These are phyloP conservation scores for Sphaerophoria rueppellii DNA, from an alignment of 2,888 invertebrate species.

Conservation along the genomic window DNA sequence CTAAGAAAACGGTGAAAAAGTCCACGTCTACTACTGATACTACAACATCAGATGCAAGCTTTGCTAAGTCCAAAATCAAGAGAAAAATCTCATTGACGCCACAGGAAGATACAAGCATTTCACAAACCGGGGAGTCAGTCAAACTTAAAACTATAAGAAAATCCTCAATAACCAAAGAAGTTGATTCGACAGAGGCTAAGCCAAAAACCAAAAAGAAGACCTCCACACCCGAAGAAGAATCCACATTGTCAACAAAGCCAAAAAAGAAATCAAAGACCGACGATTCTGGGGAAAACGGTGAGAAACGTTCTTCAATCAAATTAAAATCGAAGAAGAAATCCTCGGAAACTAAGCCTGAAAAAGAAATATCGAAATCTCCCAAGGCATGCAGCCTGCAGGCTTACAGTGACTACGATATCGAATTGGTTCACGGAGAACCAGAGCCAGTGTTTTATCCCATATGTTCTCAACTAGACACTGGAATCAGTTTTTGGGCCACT, in stretches of 20 bases:
- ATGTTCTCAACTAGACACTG: constrained; percentile 5
- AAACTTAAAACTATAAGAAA: constrained; percentile 27
- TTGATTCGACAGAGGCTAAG: constrained; percentile 11
- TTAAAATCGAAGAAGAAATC: constrained; percentile 2
- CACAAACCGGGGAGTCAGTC: not conserved
- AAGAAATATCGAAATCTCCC: not conserved
- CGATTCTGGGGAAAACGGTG: not conserved
- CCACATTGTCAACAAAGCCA: not conserved
- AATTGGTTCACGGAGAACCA: constrained; percentile 41
- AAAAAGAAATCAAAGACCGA: constrained; percentile 17
- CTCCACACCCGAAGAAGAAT: not conserved
- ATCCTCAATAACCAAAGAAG: not conserved
- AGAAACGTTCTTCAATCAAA: constrained; percentile 14
- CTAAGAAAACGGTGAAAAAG: constrained; percentile 29
- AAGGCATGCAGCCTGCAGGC: constrained; percentile 17
- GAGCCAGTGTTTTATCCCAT: constrained; percentile 30
- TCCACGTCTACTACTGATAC: not conserved
- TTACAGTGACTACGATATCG: constrained; percentile 42
- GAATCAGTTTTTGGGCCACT: constrained; percentile 51
- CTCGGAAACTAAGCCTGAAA: not conserved
- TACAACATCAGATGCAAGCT: not conserved
- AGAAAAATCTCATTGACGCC: too few species aligned
- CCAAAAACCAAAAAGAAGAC: constrained; percentile 16
- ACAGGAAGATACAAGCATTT: too few species aligned
- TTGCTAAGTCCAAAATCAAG: too few species aligned